Evolutionary conservation across 2,113 vertebrate species (phyloP).

Genomic region (Deroptyus accipitrinus): DNA sequence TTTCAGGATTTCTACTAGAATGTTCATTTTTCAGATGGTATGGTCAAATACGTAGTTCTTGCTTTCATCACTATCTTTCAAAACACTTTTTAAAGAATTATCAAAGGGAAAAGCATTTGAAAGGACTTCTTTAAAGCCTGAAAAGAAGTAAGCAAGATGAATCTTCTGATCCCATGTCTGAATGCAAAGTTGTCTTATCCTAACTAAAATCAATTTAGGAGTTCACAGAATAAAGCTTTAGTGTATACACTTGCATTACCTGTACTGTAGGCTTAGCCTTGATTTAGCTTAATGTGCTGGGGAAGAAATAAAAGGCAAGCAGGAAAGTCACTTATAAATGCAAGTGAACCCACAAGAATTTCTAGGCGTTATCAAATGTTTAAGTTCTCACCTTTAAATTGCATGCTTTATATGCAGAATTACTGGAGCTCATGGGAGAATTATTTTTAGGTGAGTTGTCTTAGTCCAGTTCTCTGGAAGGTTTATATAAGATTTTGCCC

Average conservation of each 20-base stretch:
- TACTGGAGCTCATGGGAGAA: not conserved
- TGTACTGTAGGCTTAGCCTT: not conserved
- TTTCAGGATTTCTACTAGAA: not conserved
- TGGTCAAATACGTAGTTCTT: not conserved
- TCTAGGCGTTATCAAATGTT: not conserved
- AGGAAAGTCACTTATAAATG: not conserved
- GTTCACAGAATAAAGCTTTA: not conserved
- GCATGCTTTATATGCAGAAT: not conserved
- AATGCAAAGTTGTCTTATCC: not conserved
- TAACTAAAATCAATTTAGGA: not conserved
- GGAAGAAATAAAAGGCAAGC: not conserved
- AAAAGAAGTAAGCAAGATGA: not conserved
- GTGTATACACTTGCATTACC: not conserved
- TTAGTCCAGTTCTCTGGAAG: not conserved
- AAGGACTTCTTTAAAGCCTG: not conserved
- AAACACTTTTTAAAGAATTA: not conserved
- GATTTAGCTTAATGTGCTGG: not conserved
- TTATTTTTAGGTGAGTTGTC: not conserved
- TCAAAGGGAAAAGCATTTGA: not conserved
- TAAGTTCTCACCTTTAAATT: not conserved
- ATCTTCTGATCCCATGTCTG: not conserved
- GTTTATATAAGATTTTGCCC: not conserved
- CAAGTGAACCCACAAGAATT: not conserved
- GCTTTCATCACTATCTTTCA: not conserved
- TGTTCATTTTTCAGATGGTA: not conserved